phyloP scores from a whole-genome alignment of 1,140 invertebrate genomes.

The Bombus turneri region DNA sequence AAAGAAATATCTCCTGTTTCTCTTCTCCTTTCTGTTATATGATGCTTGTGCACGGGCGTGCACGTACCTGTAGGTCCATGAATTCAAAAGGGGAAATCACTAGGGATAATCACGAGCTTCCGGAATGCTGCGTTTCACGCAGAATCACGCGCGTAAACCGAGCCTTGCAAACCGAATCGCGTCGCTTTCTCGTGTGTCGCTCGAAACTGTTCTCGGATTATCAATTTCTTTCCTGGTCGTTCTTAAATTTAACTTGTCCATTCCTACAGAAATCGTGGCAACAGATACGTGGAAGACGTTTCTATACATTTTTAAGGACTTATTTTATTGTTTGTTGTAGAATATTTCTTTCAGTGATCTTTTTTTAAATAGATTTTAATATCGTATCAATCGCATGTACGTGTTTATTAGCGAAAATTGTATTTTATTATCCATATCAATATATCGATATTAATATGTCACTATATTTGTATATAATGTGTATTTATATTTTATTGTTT shows the following conservation, averaged over 20 bases:
- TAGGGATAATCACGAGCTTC: conserved; percentile 1
- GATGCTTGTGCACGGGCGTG: background rate
- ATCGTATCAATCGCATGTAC: too few species aligned
- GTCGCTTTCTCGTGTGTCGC: background rate
- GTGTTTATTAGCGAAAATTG: too few species aligned
- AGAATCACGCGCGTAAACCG: background rate
- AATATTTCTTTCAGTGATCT: too few species aligned
- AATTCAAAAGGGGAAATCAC: background rate
- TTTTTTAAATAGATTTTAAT: too few species aligned
- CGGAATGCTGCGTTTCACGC: background rate
- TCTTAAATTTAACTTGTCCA: too few species aligned
- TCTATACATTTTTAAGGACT: background rate
- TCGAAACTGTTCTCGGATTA: background rate
- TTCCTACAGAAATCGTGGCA: background rate
- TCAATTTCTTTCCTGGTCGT: background rate
- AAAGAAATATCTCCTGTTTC: background rate
- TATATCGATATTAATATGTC: too few species aligned
- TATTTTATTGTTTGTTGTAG: too few species aligned
- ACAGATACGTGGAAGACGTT: background rate
- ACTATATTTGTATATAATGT: too few species aligned
- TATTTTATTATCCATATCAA: too few species aligned
- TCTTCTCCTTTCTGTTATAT: background rate
- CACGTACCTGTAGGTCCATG: too few species aligned
- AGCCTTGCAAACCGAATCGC: background rate
- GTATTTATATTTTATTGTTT: too few species aligned